Base-by-base conservation (phyloP, 2,888 invertebrate species). In the Meandrusa payeni region DNA sequence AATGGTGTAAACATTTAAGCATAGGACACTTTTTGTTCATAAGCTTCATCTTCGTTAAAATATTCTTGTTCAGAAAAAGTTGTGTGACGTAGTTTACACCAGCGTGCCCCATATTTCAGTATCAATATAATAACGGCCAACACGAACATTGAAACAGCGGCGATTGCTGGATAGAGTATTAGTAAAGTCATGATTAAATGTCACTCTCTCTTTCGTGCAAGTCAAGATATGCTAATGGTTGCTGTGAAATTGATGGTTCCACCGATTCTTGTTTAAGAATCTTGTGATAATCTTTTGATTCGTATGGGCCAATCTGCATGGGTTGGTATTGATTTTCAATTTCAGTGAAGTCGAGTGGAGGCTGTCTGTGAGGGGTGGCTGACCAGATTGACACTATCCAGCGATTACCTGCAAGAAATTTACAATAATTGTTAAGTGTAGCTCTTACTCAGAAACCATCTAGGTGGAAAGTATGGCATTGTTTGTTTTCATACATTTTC, bases 371-470 rank as follows among this genome's bases (percentile, higher is more conserved):
- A 0, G 96, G 95, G 2, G 95, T 93, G 22, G 93, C 89, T 1
- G 95, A 93, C 94, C 95, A 96, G 69, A 96, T 88, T 1, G 95
- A 93, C 9, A 94, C 91, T 46, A 96, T 81, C 94, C 94, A 95
- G 62, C 95, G 93, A 71, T 94, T 96, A 33, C 95, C 95, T 93
- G 66, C 45, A 19, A 46, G 39, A 44, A 32, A 22, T 13, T 28
- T 3, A 22, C 1, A 29, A 22, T 19, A 15, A 5, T 27, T 26
- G 5, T n/a, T n/a, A n/a, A n/a, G n/a, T n/a, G n/a, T n/a, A n/a
- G n/a, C n/a, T n/a, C n/a, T n/a, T n/a, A n/a, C n/a, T n/a, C n/a
- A n/a, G n/a, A n/a, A n/a, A n/a, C n/a, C n/a, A n/a, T n/a, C n/a
- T n/a, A n/a, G n/a, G n/a, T n/a, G n/a, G n/a, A n/a, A n/a, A n/a